phyloP scores from a whole-genome alignment of 2,888 invertebrate species.

The Halictus ligatus region DNA sequence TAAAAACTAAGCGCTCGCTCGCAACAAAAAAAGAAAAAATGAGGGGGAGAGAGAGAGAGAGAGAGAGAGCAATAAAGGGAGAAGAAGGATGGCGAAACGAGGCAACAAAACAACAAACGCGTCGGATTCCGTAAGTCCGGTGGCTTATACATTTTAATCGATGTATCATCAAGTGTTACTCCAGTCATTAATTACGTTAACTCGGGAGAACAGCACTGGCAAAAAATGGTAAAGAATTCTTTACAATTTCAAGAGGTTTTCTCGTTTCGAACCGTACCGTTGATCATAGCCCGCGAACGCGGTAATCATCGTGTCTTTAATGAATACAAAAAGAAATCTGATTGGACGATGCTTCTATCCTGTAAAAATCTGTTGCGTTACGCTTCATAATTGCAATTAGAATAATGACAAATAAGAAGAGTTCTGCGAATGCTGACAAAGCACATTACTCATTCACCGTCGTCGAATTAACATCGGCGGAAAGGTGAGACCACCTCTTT shows the following conservation, averaged over 20 bases:
- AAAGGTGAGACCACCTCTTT: not conserved
- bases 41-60: not conserved
- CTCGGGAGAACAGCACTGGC: not conserved
- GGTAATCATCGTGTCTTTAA: constrained; percentile 15
- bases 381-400: constrained; percentile 38
- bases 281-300: constrained; percentile 14
- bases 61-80: not conserved
- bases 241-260: not conserved
- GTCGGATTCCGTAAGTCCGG: not conserved
- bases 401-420: constrained; percentile 23
- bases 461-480: not conserved
- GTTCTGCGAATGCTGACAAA: not conserved
- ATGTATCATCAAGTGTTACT: constrained; percentile 22
- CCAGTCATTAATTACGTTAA: constrained; percentile 30
- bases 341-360: constrained; percentile 27
- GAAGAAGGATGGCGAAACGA: not conserved
- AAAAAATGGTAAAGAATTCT: not conserved
- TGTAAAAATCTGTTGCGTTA: constrained; percentile 23
- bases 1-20: constrained; percentile 34
- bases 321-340: constrained; percentile 2
- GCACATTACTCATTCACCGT: not conserved
- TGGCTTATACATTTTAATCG: constrained; percentile 32
- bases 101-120: not conserved
- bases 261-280: not conserved
- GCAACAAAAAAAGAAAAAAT: not conserved